Conservation (phyloP, 2,888 invertebrate genomes). For the Platycheirus albimanus region DNA sequence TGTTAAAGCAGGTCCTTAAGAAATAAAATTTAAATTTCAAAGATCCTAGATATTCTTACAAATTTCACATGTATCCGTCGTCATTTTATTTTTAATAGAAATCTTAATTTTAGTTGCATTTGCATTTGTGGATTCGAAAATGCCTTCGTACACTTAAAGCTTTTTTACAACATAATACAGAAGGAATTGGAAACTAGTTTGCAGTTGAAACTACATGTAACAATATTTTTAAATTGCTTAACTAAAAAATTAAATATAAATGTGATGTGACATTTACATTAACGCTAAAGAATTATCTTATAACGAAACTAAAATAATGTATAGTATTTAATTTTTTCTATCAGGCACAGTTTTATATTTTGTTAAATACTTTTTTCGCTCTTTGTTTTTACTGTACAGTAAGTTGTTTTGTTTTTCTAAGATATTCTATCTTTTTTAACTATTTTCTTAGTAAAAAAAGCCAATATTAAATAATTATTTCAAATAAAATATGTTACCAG, state of each 20-base stretch:
- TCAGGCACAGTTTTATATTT: conserved; percentile 32
- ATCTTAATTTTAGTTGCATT: background rate
- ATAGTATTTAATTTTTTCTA: conserved; percentile 3
- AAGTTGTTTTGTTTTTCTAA: background rate
- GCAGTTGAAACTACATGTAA: background rate
- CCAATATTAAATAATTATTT: background rate
- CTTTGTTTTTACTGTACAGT: background rate
- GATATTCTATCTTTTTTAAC: background rate
- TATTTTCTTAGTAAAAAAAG: no score
- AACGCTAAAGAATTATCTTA: background rate
- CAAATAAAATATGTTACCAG: background rate
- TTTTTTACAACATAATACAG: conserved; percentile 58
- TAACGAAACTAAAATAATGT: background rate
- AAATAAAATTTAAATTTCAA: background rate
- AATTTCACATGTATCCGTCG: background rate
- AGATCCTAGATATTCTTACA: background rate
- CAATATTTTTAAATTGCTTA: no score
- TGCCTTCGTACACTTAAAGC: conserved; percentile 54
- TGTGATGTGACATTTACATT: conserved; percentile 1
- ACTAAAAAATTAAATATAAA: background rate
- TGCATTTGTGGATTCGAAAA: background rate
- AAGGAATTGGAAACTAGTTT: background rate
- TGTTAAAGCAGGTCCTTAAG: conserved; percentile 1
- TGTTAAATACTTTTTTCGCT: conserved; percentile 2
- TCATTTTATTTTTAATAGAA: background rate